Base-by-base conservation (phyloP, 2,113 vertebrate species). In the Paedocypris sp. region DNA sequence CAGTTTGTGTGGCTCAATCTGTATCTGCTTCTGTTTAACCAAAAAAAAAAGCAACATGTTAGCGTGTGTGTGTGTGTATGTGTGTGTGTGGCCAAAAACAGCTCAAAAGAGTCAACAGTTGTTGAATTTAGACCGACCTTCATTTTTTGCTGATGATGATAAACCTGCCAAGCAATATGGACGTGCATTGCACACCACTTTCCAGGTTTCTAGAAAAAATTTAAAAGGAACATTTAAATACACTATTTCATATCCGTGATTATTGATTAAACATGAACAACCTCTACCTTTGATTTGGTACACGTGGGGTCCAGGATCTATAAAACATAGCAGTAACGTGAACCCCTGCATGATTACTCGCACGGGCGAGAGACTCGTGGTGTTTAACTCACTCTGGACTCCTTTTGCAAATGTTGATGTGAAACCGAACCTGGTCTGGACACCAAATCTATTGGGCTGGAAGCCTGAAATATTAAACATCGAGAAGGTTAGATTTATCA, bases 111-210 rank as follows among this genome's bases (percentile, higher is more conserved):
- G 19, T 31, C 1, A 16, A 33, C 26, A 35, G 12, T 54, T 49
- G 25, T 53, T 52, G 42, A n/a, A 18, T 58, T 39, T 69, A 26
- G 32, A 11, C 78, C 82, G 69, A 94, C 93, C 86, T 92, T 90
- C 50, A 89, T 83, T 69, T 89, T 89, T 78, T 91, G 87, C 73
- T 97, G 81, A 57, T 97, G 87, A 46, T 91, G 85, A 75, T 93
- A 92, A 36, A 93, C 93, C 75, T 89, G 89, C 94, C 93, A 97
- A 46, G 92, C 91, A 1, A 95, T 95, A 63, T 87, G 82, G 41
- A 93, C 91, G 0, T 97, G 94, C 85, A 90, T 84, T 0, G 90
- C 85, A 0, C 86, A 87, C 90, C 90, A 91, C 63, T 87, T 88
- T 5, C 88, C 85, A 38, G 77, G 87, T 79, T 86, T 91, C 93